Base-by-base conservation (phyloP, 2,113 vertebrate species). In the Callipepla californica region DNA sequence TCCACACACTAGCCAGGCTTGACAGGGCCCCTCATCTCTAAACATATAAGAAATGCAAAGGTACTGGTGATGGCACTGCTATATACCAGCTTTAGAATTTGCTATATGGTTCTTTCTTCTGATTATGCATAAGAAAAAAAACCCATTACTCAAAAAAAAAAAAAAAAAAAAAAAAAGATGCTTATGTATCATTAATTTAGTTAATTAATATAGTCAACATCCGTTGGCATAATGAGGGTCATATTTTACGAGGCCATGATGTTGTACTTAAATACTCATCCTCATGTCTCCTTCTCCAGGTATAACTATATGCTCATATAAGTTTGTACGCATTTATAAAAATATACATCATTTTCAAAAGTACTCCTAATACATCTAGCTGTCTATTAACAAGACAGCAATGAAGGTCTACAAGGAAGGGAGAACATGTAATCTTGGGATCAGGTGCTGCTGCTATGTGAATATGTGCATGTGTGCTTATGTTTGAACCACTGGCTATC, bases 391-490 rank as follows among this genome's bases (percentile, higher is more conserved):
- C 50, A 48, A 68, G 57, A 10, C 0, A 3, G 19, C 25, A 44
- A 13, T 48, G 14, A 11, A 40, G 19, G 34, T 50, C 36, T 19
- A 76, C 25, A 58, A 25, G 13, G 30, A 75, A 45, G 17, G 12
- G 30, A 75, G 22, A 23, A 26, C 17, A 59, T 7, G 13, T 44
- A 53, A 72, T 34, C 65, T 53, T 28, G 25, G 57, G 58, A 65
- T 17, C 48, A 53, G 32, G 8, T 26, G 28, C 23, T 69, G 20
- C 7, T 20, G 14, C 36, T 66, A 20, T 11, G 17, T 76, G 28
- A 20, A 34, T 45, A 2, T 36, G 45, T 4, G 6, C 11, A 11
- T 9, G 32, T 0, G 1, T 19, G 28, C 1, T 1, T 26, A 23
- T 0, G 0, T 26, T 10, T 32, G 59, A 61, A 22, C 17, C 51